Evolutionary conservation across 2,113 vertebrate species (phyloP).

Genomic region (Sphyrna mokarran): DNA sequence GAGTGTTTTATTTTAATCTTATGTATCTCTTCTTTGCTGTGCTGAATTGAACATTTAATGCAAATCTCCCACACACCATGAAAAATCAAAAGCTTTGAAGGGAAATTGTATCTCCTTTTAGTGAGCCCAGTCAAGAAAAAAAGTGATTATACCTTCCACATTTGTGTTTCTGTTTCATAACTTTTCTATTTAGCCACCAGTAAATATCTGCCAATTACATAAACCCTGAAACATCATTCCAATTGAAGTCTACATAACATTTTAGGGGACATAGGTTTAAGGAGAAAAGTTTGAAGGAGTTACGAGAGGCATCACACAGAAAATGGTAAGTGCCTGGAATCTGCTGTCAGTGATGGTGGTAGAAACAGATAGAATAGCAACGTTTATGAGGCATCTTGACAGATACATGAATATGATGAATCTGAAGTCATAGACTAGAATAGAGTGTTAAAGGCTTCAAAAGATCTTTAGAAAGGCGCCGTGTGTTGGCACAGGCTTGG

Average conservation of each 20-base stretch:
- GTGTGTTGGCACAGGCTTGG: no score
- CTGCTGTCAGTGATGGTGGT: no score
- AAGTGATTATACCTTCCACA: not conserved
- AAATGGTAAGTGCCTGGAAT: no score
- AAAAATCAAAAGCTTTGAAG: not conserved
- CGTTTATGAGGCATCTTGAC: no score
- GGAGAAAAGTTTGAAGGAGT: no score
- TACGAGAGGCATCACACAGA: no score
- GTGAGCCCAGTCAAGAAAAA: not conserved
- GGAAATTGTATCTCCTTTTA: not conserved
- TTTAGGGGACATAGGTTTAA: no score
- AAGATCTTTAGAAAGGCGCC: no score
- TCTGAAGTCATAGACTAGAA: no score
- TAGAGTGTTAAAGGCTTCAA: no score
- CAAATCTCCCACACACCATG: not conserved
- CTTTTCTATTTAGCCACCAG: not conserved
- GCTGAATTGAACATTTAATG: not conserved
- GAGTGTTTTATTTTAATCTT: not conserved
- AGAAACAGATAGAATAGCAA: no score
- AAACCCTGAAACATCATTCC: not conserved
- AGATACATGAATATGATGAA: no score
- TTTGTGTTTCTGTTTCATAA: not conserved
- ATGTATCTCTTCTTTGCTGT: not conserved
- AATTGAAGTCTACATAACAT: not conserved
- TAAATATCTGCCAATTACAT: not conserved